Conservation (phyloP, 2,888 invertebrate species). For the Hypercompe scribonia region DNA sequence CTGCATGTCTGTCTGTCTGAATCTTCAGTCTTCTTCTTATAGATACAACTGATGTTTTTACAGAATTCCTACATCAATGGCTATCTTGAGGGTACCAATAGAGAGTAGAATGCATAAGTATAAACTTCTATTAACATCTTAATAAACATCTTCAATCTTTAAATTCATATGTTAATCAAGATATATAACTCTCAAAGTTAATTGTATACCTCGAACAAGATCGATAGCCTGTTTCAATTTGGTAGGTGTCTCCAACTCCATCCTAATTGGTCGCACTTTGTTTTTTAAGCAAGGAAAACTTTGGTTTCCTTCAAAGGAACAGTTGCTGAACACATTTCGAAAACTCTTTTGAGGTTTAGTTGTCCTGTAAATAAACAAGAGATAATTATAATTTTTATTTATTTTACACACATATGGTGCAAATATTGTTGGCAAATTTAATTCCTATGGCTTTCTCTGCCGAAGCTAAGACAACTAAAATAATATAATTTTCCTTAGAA, state of each 20-base stretch:
- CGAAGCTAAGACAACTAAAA: too few relatives aligned
- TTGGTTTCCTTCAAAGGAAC: slow-evolving; percentile 88
- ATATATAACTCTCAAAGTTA: background rate
- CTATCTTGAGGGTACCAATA: too few relatives aligned
- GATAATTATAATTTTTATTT: background rate
- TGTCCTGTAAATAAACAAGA: slow-evolving; percentile 62
- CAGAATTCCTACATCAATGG: too few relatives aligned
- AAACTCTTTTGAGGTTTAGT: slow-evolving; percentile 65
- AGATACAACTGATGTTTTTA: too few relatives aligned
- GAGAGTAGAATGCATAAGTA: too few relatives aligned
- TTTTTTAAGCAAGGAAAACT: slow-evolving; percentile 86
- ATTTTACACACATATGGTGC: too few relatives aligned
- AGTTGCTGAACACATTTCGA: slow-evolving; percentile 68
- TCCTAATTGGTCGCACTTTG: slow-evolving; percentile 68
- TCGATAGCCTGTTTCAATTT: slow-evolving; percentile 78
- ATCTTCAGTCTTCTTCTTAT: too few relatives aligned
- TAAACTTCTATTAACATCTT: background rate
- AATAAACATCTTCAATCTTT: background rate
- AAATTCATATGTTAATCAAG: background rate
- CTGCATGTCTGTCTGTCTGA: too few relatives aligned
- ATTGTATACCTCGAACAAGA: slow-evolving; percentile 80
- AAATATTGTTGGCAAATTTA: too few relatives aligned
- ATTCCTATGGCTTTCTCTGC: too few relatives aligned
- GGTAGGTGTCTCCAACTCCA: slow-evolving; percentile 79
- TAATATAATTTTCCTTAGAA: background rate